Conservation (phyloP, 2,888 invertebrate species). For the Peribatodes rhomboidaria region DNA sequence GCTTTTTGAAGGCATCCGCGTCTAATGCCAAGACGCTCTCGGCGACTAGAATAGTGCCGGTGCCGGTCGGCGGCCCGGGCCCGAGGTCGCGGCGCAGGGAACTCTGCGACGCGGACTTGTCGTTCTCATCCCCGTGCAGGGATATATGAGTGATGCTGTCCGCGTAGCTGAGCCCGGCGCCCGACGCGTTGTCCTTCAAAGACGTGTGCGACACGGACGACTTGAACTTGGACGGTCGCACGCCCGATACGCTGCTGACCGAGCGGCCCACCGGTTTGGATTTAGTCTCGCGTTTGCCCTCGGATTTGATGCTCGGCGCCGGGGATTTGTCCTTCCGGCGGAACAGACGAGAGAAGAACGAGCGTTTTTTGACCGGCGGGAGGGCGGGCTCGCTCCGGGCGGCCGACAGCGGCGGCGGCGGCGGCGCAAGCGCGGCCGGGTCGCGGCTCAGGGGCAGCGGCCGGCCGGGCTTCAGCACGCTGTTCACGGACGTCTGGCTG, state of each 20-base stretch:
- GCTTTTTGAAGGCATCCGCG: conserved; percentile 71
- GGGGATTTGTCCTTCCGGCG: conserved; percentile 79
- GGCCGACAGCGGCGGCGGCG: conserved; percentile 59
- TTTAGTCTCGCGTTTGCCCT: conserved; percentile 64
- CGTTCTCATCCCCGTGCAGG: conserved; percentile 86
- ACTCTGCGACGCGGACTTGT: conserved; percentile 68
- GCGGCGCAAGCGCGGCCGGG: conserved; percentile 51
- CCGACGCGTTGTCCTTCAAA: conserved; percentile 75
- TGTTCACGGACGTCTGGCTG: conserved; percentile 78
- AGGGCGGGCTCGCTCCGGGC: conserved; percentile 77
- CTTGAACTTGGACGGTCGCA: conserved; percentile 82
- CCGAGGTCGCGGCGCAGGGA: conserved; percentile 66
- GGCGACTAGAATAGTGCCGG: conserved; percentile 87
- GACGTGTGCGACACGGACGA: conserved; percentile 77
- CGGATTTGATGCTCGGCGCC: conserved; percentile 75
- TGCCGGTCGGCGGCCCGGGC: conserved; percentile 78
- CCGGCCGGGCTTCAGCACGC: conserved; percentile 73
- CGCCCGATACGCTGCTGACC: conserved; percentile 87
- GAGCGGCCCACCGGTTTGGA: conserved; percentile 86
- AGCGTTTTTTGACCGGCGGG: conserved; percentile 80
- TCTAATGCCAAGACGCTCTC: conserved; percentile 82
- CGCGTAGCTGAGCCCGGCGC: conserved; percentile 78
- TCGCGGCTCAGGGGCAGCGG: conserved; percentile 69
- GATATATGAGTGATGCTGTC: conserved; percentile 89
- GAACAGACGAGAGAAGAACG: conserved; percentile 81